Conservation (phyloP, 2,113 vertebrate species). For the Passer montanus region DNA sequence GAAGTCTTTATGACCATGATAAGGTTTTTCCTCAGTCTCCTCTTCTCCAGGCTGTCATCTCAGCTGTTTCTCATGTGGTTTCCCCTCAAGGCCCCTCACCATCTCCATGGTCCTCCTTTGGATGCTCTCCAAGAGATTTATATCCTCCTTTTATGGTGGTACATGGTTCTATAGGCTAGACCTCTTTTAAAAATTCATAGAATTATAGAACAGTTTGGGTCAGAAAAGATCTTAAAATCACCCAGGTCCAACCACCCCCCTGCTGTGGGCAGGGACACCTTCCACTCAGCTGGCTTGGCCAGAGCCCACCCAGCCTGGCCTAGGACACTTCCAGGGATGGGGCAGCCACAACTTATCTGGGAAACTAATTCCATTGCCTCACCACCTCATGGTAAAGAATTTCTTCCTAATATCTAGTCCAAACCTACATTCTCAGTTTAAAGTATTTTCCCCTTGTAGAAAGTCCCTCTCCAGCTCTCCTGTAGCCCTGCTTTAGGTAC, state of each 20-base stretch:
- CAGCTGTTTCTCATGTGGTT: fast-evolving
- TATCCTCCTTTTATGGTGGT: not conserved
- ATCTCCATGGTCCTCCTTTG: not conserved
- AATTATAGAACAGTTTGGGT: not conserved
- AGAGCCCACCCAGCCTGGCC: not conserved
- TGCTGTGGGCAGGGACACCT: not conserved
- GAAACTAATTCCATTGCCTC: not conserved
- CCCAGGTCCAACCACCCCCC: fast-evolving
- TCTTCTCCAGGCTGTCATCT: not conserved
- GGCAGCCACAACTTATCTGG: fast-evolving
- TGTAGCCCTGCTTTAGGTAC: not conserved
- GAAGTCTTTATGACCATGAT: not conserved
- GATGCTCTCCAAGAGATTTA: not conserved
- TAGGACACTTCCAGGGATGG: not conserved
- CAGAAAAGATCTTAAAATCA: not conserved
- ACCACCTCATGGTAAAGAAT: not conserved
- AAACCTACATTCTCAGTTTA: not conserved
- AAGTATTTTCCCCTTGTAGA: not conserved
- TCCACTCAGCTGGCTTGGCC: not conserved
- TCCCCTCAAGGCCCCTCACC: not conserved
- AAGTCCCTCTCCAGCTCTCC: not conserved
- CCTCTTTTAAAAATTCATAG: not conserved
- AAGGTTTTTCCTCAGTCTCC: not conserved
- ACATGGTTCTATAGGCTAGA: not conserved
- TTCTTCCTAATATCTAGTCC: not conserved